These are phyloP conservation scores for Molossus molossus DNA, from an alignment of 2,797 vertebrate genomes.

Conservation along the genomic window DNA sequence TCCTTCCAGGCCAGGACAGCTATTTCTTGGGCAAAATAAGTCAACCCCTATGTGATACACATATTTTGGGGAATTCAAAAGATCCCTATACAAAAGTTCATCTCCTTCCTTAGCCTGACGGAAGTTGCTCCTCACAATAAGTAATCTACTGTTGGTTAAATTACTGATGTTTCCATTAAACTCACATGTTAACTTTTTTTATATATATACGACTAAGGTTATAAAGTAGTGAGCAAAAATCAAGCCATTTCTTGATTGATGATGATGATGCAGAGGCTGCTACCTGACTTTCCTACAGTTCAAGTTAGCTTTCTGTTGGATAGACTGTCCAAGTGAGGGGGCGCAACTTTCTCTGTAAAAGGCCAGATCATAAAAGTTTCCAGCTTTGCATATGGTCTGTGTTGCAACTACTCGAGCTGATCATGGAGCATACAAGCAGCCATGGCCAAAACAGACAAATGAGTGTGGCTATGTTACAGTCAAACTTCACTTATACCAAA, in stretches of 20 bases:
- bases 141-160: neutral
- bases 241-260: neutral
- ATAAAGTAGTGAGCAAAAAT: neutral
- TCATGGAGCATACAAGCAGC: neutral
- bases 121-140: neutral
- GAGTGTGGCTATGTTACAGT: neutral
- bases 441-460: neutral
- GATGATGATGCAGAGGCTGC: neutral
- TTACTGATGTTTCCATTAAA: neutral
- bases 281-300: neutral
- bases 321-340: accelerated
- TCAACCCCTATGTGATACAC: accelerated
- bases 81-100: neutral
- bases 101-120: neutral
- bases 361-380: neutral
- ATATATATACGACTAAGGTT: neutral
- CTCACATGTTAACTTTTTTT: neutral
- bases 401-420: neutral
- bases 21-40: neutral
- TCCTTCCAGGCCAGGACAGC: no score
- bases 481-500: neutral
- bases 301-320: accelerated
- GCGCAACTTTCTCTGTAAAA: neutral
- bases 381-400: neutral
- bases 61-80: neutral